Evolutionary conservation across 2,888 invertebrate genomes (phyloP).

Genomic region (Drosophila setosimentum): DNA sequence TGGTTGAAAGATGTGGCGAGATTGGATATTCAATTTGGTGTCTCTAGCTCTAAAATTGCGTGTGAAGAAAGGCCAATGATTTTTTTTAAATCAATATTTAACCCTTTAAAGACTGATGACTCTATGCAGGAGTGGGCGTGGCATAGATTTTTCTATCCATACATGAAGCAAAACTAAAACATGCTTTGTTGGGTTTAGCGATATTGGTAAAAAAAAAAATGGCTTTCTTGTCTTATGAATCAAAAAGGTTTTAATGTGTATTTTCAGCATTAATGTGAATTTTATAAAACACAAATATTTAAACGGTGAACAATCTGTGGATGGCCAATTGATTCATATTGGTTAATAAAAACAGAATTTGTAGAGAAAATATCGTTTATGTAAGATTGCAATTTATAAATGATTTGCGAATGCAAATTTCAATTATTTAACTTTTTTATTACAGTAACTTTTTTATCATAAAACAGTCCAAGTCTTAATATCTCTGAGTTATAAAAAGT

Average conservation of each 20-base stretch:
- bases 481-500: constrained; percentile 18
- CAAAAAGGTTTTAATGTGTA: not conserved
- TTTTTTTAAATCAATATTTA: not conserved
- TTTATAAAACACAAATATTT: not conserved
- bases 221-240: not conserved
- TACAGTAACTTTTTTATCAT: not conserved
- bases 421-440: not conserved
- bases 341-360: not conserved
- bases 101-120: not conserved
- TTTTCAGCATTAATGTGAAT: not conserved
- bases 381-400: not conserved
- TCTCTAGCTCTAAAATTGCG: not conserved
- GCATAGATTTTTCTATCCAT: not conserved
- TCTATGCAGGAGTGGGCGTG: not conserved
- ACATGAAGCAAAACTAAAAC: not conserved
- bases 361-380: not conserved
- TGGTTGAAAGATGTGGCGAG: not conserved
- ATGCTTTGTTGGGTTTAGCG: not conserved
- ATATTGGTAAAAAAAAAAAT: not conserved
- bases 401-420: not conserved
- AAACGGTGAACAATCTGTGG: not conserved
- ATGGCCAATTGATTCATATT: not conserved
- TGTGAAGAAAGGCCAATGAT: not conserved
- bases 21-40: not conserved
- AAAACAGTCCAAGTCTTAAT: not conserved